A percentile compares a stretch with the other conserved stretches of the same genome.
Evolutionary conservation across 2,113 vertebrate genomes (phyloP).

Genomic region (Columbina picui): DNA sequence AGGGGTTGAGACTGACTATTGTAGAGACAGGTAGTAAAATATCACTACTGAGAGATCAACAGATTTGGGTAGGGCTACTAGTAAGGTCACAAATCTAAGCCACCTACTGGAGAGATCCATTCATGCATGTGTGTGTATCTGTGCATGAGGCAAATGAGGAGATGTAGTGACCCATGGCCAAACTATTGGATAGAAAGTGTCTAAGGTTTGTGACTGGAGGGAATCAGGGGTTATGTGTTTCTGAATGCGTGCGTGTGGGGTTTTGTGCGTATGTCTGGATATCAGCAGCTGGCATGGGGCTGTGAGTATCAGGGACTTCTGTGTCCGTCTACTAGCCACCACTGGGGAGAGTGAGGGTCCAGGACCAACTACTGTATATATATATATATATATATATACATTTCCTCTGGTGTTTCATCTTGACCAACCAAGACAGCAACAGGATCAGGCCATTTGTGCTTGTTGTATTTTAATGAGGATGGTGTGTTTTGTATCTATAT

Average conservation of each 20-base stretch:
- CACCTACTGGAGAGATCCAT: neutral
- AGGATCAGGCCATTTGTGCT: neutral
- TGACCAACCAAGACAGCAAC: neutral
- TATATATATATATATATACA: neutral
- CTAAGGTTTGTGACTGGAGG: neutral
- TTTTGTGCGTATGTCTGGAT: neutral
- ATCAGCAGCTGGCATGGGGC: neutral
- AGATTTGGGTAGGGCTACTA: neutral
- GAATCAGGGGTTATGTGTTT: neutral
- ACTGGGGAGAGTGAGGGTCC: neutral
- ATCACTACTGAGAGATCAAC: neutral
- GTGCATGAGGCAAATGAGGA: neutral
- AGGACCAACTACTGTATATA: rapidly evolving
- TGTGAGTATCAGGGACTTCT: neutral
- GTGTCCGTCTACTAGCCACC: neutral
- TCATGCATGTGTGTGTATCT: neutral
- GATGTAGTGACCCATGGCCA: rapidly evolving
- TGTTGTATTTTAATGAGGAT: neutral
- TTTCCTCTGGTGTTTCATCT: neutral
- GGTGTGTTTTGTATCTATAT: neutral
- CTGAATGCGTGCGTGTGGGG: neutral
- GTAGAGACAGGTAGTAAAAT: rapidly evolving
- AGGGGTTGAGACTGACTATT: neutral
- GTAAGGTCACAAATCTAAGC: neutral
- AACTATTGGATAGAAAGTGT: neutral